These are phyloP conservation scores for Brenthis hecate DNA, from an alignment of 2,888 invertebrate genomes.

Conservation along the genomic window DNA sequence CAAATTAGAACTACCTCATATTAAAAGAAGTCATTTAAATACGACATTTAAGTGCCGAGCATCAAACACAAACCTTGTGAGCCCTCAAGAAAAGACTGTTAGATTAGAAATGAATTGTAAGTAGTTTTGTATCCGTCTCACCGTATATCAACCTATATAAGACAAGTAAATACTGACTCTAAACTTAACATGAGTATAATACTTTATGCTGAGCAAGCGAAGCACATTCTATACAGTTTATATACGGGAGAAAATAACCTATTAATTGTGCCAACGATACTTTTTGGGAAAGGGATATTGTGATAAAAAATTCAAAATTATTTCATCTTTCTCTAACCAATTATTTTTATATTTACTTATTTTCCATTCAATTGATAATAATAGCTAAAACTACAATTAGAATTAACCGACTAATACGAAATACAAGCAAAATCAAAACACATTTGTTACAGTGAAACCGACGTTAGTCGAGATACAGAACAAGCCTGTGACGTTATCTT, in stretches of 20 bases:
- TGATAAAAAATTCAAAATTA: no score
- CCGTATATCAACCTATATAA: background rate
- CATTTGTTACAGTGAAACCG: conserved; percentile 87
- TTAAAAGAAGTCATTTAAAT: conserved; percentile 89
- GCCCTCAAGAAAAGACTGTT: conserved; percentile 91
- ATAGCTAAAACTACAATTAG: no score
- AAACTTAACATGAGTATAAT: no score
- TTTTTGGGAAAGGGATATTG: no score
- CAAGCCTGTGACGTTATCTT: conserved; percentile 89
- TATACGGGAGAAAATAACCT: no score
- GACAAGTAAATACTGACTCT: no score
- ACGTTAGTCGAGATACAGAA: conserved; percentile 88
- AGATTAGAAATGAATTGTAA: conserved; percentile 92
- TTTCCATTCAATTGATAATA: no score
- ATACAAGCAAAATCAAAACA: conserved; percentile 26
- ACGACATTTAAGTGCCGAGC: conserved; percentile 94
- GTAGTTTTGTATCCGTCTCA: conserved; percentile 57
- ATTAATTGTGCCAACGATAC: no score
- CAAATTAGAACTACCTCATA: conserved; percentile 87
- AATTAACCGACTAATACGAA: background rate
- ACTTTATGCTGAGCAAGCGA: no score
- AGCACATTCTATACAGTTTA: no score
- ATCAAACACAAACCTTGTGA: conserved; percentile 92
- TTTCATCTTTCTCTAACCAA: no score
- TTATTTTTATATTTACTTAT: no score